These are phyloP conservation scores for Hyposmocoma kahamanoa DNA, from an alignment of 1,140 invertebrate species.

Conservation along the genomic window DNA sequence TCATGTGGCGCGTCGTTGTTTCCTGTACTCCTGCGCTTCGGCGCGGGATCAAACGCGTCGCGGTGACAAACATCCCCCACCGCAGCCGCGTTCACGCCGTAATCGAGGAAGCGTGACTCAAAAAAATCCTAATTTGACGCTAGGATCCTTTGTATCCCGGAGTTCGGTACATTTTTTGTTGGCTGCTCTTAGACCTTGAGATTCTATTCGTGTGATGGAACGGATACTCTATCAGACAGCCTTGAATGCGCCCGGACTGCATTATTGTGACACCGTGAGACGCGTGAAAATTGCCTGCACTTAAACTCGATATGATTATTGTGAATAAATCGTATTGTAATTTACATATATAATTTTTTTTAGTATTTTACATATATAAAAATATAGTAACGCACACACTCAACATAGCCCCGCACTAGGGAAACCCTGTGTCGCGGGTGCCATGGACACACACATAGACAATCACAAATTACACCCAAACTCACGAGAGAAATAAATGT, in stretches of 20 bases:
- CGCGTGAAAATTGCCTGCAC: too few species aligned
- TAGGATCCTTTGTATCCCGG: background rate
- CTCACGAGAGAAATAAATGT: too few species aligned
- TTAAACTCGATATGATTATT: too few species aligned
- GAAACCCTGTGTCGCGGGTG: too few species aligned
- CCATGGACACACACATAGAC: too few species aligned
- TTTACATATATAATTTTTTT: too few species aligned
- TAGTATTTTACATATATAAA: too few species aligned
- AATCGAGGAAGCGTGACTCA: constrained; percentile 26
- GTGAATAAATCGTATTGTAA: too few species aligned
- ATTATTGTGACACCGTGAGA: background rate
- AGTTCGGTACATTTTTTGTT: background rate
- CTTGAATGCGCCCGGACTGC: background rate
- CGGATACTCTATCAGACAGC: background rate
- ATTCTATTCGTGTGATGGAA: background rate
- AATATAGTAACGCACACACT: too few species aligned
- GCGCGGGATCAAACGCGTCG: constrained; percentile 29
- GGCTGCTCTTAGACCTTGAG: background rate
- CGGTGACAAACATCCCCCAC: constrained; percentile 19
- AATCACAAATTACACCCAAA: too few species aligned
- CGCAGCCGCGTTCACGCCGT: constrained; percentile 21
- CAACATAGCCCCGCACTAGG: too few species aligned
- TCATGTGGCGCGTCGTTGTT: constrained; percentile 22
- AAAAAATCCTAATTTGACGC: constrained; percentile 47
- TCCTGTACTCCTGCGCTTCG: constrained; percentile 22